phyloP scores from a whole-genome alignment of 2,888 invertebrate species.

The Metalampra italica region DNA sequence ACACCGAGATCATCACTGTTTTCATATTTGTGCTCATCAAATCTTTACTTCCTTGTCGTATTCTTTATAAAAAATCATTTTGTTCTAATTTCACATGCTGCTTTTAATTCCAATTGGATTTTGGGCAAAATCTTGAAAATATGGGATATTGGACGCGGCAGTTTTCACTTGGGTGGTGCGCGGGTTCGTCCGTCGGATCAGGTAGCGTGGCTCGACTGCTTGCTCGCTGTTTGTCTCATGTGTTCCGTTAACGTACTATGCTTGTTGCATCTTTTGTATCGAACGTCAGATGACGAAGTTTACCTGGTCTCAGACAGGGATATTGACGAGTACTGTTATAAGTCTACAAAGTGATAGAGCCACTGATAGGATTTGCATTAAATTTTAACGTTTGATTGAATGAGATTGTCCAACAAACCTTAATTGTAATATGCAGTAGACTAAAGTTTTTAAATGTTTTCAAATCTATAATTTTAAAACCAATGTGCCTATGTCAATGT shows the following conservation, averaged over 20 bases:
- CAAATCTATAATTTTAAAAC: not conserved
- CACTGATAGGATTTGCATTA: slow-evolving; percentile 20
- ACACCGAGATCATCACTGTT: not conserved
- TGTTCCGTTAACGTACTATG: slow-evolving; percentile 82
- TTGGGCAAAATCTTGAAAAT: slow-evolving; percentile 40
- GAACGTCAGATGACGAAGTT: slow-evolving; percentile 31
- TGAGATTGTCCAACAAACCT: not conserved
- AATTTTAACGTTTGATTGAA: not conserved
- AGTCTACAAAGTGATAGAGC: slow-evolving; percentile 40
- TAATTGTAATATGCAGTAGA: too few relatives aligned
- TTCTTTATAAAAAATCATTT: slow-evolving; percentile 35
- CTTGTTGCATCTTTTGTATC: slow-evolving; percentile 80
- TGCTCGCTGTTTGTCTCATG: slow-evolving; percentile 82
- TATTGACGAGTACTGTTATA: slow-evolving; percentile 58
- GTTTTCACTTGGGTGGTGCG: slow-evolving; percentile 72
- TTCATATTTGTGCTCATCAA: not conserved
- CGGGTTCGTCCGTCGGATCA: slow-evolving; percentile 84
- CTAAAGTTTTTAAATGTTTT: not conserved
- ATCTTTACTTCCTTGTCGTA: slow-evolving; percentile 9
- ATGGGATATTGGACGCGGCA: slow-evolving; percentile 54
- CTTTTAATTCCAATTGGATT: slow-evolving; percentile 62
- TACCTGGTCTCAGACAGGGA: slow-evolving; percentile 50
- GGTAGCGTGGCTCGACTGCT: slow-evolving; percentile 88
- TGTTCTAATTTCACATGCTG: slow-evolving; percentile 73
- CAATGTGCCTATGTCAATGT: not conserved